These are phyloP conservation scores for Ptycholaimellus sp. DNA, from an alignment of 2,888 invertebrate genomes.

Conservation along the genomic window DNA sequence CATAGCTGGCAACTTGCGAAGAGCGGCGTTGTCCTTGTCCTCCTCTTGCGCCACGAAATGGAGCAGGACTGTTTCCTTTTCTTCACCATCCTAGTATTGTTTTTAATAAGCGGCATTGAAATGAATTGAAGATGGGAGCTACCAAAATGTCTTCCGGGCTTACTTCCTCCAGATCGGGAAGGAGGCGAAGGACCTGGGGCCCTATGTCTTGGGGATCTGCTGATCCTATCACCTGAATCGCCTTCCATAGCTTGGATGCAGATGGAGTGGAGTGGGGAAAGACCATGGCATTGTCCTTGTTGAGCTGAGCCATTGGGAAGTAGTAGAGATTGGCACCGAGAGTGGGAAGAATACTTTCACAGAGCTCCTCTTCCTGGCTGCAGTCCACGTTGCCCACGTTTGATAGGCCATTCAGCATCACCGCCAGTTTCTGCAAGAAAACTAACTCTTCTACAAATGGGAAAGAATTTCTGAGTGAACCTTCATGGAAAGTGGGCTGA, in stretches of 20 bases:
- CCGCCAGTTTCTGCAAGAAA: constrained; percentile 40
- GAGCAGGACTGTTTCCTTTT: constrained; percentile 28
- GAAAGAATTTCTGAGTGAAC: constrained; percentile 4
- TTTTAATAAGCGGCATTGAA: neutral
- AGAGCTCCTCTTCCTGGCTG: constrained; percentile 29
- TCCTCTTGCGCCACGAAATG: constrained; percentile 34
- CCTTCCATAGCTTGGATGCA: neutral
- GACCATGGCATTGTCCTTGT: constrained; percentile 10
- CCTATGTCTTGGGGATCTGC: constrained; percentile 36
- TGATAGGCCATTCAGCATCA: constrained; percentile 38
- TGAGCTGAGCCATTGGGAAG: constrained; percentile 21
- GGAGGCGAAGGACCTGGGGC: constrained; percentile 35
- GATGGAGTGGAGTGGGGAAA: no score
- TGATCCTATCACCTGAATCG: constrained; percentile 24
- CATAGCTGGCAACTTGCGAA: constrained; percentile 1
- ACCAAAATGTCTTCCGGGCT: constrained; percentile 34
- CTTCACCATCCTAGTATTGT: no score
- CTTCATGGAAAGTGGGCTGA: constrained; percentile 15
- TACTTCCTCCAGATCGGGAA: constrained; percentile 40
- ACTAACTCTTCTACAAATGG: constrained; percentile 6
- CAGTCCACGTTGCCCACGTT: constrained; percentile 36
- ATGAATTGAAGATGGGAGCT: neutral
- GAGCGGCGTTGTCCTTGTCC: neutral
- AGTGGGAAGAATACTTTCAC: constrained; percentile 28
- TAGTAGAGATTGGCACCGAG: constrained; percentile 20